These are phyloP conservation scores for Petrolisthes manimaculis DNA, from an alignment of 2,888 invertebrate genomes.

Conservation along the genomic window DNA sequence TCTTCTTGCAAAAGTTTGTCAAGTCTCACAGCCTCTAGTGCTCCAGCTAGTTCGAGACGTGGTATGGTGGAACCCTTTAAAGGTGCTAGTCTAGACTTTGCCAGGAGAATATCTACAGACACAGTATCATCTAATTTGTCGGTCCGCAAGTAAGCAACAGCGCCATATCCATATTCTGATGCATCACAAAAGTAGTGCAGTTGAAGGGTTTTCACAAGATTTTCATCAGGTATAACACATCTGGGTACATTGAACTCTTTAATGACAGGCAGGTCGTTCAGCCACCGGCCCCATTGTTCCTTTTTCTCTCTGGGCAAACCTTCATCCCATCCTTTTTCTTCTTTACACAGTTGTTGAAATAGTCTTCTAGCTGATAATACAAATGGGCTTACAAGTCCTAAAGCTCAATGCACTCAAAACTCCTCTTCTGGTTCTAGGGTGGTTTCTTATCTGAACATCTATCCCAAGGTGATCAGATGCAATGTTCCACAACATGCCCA, in stretches of 20 bases:
- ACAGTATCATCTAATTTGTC: background rate
- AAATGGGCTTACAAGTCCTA: constrained; percentile 19
- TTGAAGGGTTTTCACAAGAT: constrained; percentile 16
- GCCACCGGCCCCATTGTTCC: constrained; percentile 37
- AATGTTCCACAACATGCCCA: constrained; percentile 30
- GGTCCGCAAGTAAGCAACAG: constrained; percentile 23
- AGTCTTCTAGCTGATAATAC: constrained; percentile 17
- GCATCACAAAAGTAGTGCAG: constrained; percentile 38
- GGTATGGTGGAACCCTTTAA: constrained; percentile 23
- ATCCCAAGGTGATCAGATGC: constrained; percentile 3
- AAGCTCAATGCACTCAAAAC: constrained; percentile 12
- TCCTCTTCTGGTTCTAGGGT: constrained; percentile 21
- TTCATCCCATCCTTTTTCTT: constrained; percentile 27
- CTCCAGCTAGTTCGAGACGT: constrained; percentile 25
- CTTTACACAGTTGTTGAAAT: constrained; percentile 31
- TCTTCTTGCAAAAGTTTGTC: constrained; percentile 12
- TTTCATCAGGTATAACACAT: constrained; percentile 2
- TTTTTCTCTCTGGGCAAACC: background rate
- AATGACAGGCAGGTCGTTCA: constrained; percentile 24
- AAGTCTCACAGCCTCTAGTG: constrained; percentile 21
- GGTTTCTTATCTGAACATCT: background rate
- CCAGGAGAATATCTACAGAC: background rate
- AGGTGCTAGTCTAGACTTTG: constrained; percentile 36
- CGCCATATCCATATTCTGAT: constrained; percentile 22
- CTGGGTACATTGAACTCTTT: constrained; percentile 21